These are phyloP conservation scores for Eumacrocentrus americanus DNA, from an alignment of 2,888 invertebrate genomes.

Conservation along the genomic window DNA sequence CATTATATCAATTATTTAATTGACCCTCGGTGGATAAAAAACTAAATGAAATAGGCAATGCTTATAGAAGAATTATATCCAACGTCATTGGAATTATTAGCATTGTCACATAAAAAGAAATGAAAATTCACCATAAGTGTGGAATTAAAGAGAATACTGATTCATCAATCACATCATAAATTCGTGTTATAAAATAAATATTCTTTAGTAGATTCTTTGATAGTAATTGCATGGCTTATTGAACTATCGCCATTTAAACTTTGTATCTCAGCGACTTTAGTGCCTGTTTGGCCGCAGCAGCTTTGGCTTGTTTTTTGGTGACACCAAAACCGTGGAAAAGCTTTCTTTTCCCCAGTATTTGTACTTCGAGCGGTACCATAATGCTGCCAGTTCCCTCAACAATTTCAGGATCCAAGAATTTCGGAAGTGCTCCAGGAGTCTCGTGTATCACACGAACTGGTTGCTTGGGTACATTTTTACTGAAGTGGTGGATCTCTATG, in stretches of 20 bases:
- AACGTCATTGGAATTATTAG: no score
- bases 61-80: no score
- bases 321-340: conserved; percentile 74
- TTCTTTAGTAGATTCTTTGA: no score
- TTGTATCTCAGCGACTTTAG: conserved; percentile 57
- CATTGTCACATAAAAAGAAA: no score
- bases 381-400: conserved; percentile 50
- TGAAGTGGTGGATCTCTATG: conserved; percentile 78
- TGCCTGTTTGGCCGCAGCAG: conserved; percentile 81
- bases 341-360: conserved; percentile 66
- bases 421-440: conserved; percentile 76
- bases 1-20: no score
- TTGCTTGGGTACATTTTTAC: conserved; percentile 83
- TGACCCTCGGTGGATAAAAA: no score
- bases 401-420: conserved; percentile 66
- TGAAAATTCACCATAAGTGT: no score
- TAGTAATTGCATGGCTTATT: no score
- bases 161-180: no score
- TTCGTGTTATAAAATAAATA: no score
- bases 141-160: no score
- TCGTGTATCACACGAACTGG: conserved; percentile 88
- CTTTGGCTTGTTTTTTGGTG: conserved; percentile 75
- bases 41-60: no score
- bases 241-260: conserved; percentile 30
- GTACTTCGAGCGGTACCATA: conserved; percentile 70